These are phyloP conservation scores for Oncorhynchus clarkii DNA, from an alignment of 2,113 vertebrate species.

Conservation along the genomic window DNA sequence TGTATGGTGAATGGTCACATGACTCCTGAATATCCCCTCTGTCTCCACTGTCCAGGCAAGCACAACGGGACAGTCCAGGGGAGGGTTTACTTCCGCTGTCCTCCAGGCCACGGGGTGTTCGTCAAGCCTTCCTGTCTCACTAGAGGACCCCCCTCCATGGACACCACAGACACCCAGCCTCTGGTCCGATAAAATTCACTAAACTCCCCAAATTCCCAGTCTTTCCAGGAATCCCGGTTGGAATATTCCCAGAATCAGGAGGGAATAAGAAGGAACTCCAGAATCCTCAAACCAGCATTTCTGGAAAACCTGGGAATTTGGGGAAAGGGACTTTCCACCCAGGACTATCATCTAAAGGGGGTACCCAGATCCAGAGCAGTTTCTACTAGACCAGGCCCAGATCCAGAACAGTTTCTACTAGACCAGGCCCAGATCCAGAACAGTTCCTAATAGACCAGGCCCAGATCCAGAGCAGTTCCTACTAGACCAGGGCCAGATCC, in stretches of 20 bases:
- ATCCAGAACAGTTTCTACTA: neutral
- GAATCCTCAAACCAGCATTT: neutral
- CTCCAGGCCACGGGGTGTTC: conserved; percentile 78
- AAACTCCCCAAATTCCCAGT: conserved; percentile 35
- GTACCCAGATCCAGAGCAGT: neutral
- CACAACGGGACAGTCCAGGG: conserved; percentile 82
- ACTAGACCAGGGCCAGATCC: too few species aligned
- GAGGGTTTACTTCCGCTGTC: conserved; percentile 79
- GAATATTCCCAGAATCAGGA: too few species aligned
- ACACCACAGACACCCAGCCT: conserved; percentile 59
- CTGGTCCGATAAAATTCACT: conserved; percentile 64
- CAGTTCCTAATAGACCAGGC: too few species aligned
- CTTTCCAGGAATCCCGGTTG: conserved; percentile 4
- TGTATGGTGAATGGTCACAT: neutral
- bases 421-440: too few species aligned
- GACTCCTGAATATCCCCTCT: neutral
- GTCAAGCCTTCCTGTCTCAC: conserved; percentile 79
- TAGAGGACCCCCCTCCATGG: conserved; percentile 69
- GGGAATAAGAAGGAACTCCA: conserved; percentile 29
- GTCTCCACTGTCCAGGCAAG: conserved; percentile 74
- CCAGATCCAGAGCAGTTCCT: too few species aligned
- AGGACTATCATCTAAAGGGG: neutral
- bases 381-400: neutral
- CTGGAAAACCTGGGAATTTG: neutral
- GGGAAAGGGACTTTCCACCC: neutral